These are phyloP conservation scores for Cataglyphis livida DNA, from an alignment of 2,888 invertebrate genomes.

Conservation along the genomic window DNA sequence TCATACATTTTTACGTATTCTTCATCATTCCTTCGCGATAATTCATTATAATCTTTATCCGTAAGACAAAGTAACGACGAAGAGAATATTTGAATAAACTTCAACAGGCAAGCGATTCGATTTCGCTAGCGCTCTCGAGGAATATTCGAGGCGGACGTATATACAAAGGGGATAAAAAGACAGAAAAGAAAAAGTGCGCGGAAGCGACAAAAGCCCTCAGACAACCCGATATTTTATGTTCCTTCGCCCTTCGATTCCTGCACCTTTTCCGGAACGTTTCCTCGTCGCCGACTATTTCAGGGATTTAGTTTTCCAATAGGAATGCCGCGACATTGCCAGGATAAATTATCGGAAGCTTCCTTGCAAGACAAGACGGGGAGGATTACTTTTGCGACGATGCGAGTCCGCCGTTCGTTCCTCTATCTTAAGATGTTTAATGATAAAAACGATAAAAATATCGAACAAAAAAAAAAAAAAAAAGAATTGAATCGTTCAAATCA, in stretches of 20 bases:
- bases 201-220: slow-evolving; percentile 44
- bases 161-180: slow-evolving; percentile 6
- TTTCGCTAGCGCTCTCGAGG: slow-evolving; percentile 5
- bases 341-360: slow-evolving; percentile 60
- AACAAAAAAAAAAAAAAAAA: not conserved
- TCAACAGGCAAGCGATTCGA: slow-evolving; percentile 38
- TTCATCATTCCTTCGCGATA: not conserved
- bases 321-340: slow-evolving; percentile 45
- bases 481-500: not conserved
- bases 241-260: slow-evolving; percentile 42
- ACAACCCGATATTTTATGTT: slow-evolving; percentile 52
- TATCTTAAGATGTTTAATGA: slow-evolving; percentile 38
- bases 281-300: slow-evolving; percentile 47
- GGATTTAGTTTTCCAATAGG: slow-evolving; percentile 57
- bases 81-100: slow-evolving; percentile 30
- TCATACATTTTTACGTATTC: not conserved
- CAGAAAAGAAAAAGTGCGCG: slow-evolving; percentile 16
- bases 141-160: slow-evolving; percentile 39
- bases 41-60: slow-evolving; percentile 29
- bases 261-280: slow-evolving; percentile 43
- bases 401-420: slow-evolving; percentile 31
- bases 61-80: not conserved
- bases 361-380: slow-evolving; percentile 30
- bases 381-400: slow-evolving; percentile 51
- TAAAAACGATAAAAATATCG: slow-evolving; percentile 19